Percentiles rank a stretch among this genome's conserved stretches.
Conservation (phyloP, 2,113 vertebrate genomes). For the Pheucticus melanocephalus region DNA sequence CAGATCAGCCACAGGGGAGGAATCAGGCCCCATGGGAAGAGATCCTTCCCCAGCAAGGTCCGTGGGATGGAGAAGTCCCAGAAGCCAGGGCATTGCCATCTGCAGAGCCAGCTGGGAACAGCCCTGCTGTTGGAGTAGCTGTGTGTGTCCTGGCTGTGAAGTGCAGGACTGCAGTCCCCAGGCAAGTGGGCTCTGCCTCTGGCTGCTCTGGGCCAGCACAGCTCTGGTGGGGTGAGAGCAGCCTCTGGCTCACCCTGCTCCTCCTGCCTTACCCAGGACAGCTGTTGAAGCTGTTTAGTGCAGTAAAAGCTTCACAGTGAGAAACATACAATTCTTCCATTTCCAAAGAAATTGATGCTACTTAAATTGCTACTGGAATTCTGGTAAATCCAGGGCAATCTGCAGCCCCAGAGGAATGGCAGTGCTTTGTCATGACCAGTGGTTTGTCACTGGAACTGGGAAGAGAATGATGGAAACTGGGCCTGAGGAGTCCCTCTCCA, state of each 20-base stretch:
- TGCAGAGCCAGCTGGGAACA: neutral
- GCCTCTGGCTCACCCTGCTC: neutral
- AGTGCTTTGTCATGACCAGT: neutral
- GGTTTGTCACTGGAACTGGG: neutral
- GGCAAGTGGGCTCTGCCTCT: neutral
- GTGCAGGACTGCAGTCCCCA: fast-evolving
- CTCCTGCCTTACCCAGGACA: fast-evolving
- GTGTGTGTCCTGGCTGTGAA: neutral
- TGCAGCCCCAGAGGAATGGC: neutral
- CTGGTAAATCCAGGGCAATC: neutral
- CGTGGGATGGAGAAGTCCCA: neutral
- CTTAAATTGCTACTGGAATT: neutral
- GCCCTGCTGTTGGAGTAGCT: neutral
- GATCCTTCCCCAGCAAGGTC: neutral
- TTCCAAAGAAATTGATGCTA: neutral
- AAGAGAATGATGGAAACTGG: neutral
- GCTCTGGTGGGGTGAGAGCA: fast-evolving
- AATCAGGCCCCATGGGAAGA: neutral
- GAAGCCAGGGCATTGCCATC: neutral
- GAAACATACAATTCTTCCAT: neutral
- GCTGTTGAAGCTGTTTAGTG: neutral
- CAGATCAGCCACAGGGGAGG: fast-evolving
- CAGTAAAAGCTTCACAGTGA: neutral
- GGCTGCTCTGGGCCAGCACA: neutral
- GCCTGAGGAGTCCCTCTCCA: neutral